Percentiles rank a stretch among this genome's conserved stretches.
These are phyloP conservation scores for Butorides virescens DNA, from an alignment of 2,113 vertebrate genomes.

Conservation along the genomic window DNA sequence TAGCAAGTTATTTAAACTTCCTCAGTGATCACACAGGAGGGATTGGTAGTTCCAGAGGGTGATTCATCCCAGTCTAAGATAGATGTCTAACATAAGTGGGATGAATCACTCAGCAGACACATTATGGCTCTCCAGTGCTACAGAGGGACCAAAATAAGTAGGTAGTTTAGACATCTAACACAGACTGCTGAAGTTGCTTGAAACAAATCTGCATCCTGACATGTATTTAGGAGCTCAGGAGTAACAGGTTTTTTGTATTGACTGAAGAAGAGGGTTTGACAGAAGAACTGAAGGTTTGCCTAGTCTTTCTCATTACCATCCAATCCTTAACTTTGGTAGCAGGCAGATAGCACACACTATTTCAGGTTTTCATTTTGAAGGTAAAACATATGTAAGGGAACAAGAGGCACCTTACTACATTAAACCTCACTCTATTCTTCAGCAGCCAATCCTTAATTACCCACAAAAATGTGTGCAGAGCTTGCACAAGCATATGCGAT, in stretches of 20 bases:
- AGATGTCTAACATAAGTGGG: neutral
- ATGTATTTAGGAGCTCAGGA: neutral
- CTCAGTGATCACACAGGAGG: neutral
- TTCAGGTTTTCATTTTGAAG: neutral
- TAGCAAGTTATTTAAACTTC: neutral
- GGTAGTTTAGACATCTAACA: neutral
- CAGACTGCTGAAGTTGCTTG: neutral
- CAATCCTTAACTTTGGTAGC: neutral
- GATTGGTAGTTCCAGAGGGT: neutral
- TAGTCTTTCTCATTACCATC: neutral
- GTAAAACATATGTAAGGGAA: neutral
- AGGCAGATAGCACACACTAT: neutral
- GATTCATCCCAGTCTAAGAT: neutral
- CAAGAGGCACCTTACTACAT: neutral
- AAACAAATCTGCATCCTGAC: neutral
- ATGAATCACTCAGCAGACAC: neutral
- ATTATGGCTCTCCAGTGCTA: neutral
- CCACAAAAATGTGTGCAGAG: neutral
- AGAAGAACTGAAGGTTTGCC: neutral
- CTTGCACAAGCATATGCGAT: neutral
- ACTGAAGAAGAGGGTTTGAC: neutral
- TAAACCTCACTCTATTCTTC: neutral
- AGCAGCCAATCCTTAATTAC: neutral
- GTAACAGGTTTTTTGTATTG: neutral
- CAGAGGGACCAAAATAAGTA: neutral